Percentiles rank a stretch among this genome's conserved stretches.
Conservation (phyloP, 2,797 vertebrate genomes). For the Syndactyla subalaris region DNA sequence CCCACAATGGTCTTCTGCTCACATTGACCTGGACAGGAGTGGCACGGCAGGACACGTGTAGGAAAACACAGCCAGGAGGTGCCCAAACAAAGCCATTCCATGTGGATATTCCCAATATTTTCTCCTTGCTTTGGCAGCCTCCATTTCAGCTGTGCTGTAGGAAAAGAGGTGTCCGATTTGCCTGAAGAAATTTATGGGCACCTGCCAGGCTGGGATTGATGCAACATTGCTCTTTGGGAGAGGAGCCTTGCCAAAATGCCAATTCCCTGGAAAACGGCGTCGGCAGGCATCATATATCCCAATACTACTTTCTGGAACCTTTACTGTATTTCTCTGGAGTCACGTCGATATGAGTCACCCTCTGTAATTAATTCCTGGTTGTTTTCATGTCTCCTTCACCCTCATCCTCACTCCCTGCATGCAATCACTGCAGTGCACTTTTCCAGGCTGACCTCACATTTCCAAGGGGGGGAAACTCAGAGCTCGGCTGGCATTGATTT, state of each 20-base stretch:
- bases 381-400: neutral
- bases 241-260: neutral
- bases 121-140: neutral
- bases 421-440: neutral
- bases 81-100: neutral
- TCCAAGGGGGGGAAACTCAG: neutral
- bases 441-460: neutral
- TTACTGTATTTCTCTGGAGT: neutral
- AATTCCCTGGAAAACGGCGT: neutral
- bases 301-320: neutral
- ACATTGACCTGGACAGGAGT: neutral
- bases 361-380: neutral
- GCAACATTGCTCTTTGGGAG: neutral
- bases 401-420: neutral
- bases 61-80: neutral
- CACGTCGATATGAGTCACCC: neutral
- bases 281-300: neutral
- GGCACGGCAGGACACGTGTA: accelerated
- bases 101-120: accelerated
- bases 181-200: neutral
- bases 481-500: neutral
- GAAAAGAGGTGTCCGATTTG: neutral
- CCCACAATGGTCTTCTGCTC: accelerated
- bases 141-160: no score
- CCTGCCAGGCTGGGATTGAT: neutral